Evolutionary conservation across 2,113 vertebrate species (phyloP).

Genomic region (Opisthocomus hoazin): DNA sequence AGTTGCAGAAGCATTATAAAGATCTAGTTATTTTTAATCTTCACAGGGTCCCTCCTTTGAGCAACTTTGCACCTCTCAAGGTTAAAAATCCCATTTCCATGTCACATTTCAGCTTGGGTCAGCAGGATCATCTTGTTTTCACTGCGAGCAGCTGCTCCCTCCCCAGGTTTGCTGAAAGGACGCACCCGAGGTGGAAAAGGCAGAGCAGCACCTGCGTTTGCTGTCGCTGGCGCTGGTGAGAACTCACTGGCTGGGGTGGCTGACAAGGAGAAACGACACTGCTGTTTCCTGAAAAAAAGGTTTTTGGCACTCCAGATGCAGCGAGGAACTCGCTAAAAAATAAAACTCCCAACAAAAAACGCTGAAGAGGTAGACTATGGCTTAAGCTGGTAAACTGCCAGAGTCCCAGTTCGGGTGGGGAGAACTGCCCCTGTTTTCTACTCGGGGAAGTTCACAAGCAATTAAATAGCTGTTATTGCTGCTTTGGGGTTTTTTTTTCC

Average conservation of each 20-base stretch:
- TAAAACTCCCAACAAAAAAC: not conserved
- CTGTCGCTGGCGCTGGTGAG: not conserved
- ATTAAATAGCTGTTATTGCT: not conserved
- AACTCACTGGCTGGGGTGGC: not conserved
- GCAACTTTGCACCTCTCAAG: not conserved
- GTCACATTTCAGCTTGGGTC: not conserved
- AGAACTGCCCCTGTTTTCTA: not conserved
- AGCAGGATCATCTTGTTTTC: not conserved
- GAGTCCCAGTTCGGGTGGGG: not conserved
- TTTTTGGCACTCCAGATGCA: not conserved
- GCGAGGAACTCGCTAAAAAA: not conserved
- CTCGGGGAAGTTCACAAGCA: not conserved
- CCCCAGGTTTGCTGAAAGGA: not conserved
- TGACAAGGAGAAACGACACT: not conserved
- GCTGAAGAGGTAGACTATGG: not conserved
- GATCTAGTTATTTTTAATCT: not conserved
- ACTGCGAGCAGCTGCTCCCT: not conserved
- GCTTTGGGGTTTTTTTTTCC: too few species aligned
- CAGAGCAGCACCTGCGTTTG: constrained; percentile 32
- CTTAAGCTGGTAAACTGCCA: not conserved
- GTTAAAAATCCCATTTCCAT: constrained; percentile 7
- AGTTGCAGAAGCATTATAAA: not conserved
- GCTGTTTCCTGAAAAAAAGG: not conserved
- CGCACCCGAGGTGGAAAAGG: not conserved
- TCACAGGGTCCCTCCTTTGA: not conserved